Evolutionary conservation across 2,888 invertebrate genomes (phyloP), one percentile per base, ranked within the genome.

Genomic region (Lasioglossum vierecki): DNA sequence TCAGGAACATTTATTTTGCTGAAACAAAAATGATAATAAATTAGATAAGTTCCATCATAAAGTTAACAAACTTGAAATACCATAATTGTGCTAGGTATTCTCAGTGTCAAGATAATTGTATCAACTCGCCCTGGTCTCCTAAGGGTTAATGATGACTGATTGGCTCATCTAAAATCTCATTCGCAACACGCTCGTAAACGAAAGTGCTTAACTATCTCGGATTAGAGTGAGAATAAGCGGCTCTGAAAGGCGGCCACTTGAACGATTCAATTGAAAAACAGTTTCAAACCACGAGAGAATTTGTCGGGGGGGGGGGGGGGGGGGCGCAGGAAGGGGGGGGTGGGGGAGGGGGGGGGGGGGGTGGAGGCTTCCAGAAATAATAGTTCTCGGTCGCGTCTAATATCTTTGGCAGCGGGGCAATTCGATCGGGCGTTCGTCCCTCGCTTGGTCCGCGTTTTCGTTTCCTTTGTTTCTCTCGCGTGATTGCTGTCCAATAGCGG

Each of bases 401-500:
- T 81, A 79, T 72, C 79, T 46, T 81, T 30, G 75, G 46, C 22
- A 57, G n/a, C 18, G 30, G 9, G 66, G 75, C 44, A 80, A 85
- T 85, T 80, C 78, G 72, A 85, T 84, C 75, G 84, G n/a, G 57
- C 46, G 44, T 68, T 63, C 76, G 77, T n/a, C 53, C 70, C 46
- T 35, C 76, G 75, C n/a, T 57, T 76, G 68, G 53, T 66, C 76
- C 13, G 66, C 35, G 63, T 49, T 46, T 76, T 79, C 57, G 26
- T 79, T 85, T 66, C 84, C 85, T 90, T 90, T 90, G 90, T 90
- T 84, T 88, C 84, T 63, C 57, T 68, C 72, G 72, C 75, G 74
- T 89, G 81, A 89, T 88, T 86, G 90, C 82, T 86, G 74, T 49
- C 83, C 89, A 90, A 91, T 90, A 84, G 89, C 81, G 49, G 15